Base-by-base conservation (phyloP, 2,888 invertebrate species). In the Ditula angustiorana region DNA sequence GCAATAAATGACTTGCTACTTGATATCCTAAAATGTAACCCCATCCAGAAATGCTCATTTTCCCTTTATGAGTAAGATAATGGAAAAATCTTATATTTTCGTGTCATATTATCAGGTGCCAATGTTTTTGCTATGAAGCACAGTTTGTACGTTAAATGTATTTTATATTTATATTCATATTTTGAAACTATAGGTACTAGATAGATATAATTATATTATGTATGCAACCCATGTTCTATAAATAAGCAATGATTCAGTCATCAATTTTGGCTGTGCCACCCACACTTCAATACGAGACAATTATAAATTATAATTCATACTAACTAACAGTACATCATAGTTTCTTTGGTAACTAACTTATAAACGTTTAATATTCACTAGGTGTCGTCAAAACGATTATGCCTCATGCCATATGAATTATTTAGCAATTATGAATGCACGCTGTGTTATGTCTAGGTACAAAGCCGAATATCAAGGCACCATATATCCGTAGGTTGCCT, bases 401-500 rank as follows among this genome's bases (percentile, higher is more conserved):
- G 35, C 53, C n/a, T 50, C 35, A 21, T 47, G n/a, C 47, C 19
- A 24, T 53, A 33, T 57, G 50, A 58, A 46, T 63, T 58, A 58
- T 58, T 52, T 63, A 26, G 11, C 57, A 44, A 63, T 63, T 63
- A 50, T 28, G 7, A 13, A 56, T 55, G 52, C 60, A 50, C 53
- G 66, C 35, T 19, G 37, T 11, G 61, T 50, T 10, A 26, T 4
- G 24, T 19, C 19, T 24, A 44, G 41, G 60, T 11, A 30, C 19
- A 2, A 10, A 8, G 4, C 8, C 5, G 53, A 61, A 53, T 61
- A 53, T n/a, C 44, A 30, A 61, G 19, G 5, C n/a, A 8, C 28
- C 10, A n/a, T n/a, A n/a, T n/a, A n/a, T n/a, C n/a, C n/a, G n/a
- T n/a, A n/a, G n/a, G n/a, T n/a, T n/a, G n/a, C n/a, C n/a, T n/a